Evolutionary conservation across 2,113 vertebrate genomes (phyloP).

Genomic region (Pseudorasbora parva): DNA sequence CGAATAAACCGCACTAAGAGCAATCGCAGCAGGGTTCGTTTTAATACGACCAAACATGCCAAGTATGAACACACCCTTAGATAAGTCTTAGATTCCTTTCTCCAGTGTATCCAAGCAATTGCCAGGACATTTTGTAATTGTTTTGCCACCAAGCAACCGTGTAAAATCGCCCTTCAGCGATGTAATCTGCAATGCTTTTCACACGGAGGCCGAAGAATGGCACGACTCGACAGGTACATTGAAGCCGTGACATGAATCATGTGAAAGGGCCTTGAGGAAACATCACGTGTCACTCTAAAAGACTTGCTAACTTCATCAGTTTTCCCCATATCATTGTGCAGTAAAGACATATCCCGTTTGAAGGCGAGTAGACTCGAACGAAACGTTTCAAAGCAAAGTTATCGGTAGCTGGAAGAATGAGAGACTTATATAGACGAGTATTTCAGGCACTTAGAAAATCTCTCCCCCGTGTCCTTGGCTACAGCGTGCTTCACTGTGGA

Average conservation of each 20-base stretch:
- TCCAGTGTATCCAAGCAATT: background rate
- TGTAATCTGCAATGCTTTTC: background rate
- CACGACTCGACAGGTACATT: background rate
- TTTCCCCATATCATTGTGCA: background rate
- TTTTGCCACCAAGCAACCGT: background rate
- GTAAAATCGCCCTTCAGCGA: background rate
- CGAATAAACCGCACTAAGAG: too few species aligned
- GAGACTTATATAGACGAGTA: constrained; percentile 50
- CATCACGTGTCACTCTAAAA: background rate
- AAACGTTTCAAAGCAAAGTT: constrained; percentile 10
- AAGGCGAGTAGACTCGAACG: constrained; percentile 1
- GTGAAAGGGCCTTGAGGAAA: background rate
- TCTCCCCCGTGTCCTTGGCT: constrained; percentile 76
- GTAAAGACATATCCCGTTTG: background rate
- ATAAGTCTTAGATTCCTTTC: background rate
- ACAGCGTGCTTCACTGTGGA: constrained; percentile 72
- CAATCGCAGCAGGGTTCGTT: too few species aligned
- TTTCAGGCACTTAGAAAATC: constrained; percentile 81
- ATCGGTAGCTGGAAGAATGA: constrained; percentile 33
- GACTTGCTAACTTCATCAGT: background rate
- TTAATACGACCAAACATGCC: too few species aligned
- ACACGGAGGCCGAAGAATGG: background rate
- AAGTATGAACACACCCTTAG: background rate
- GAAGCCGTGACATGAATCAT: constrained; percentile 1
- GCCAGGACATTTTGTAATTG: background rate